Evolutionary conservation across 2,888 invertebrate species (phyloP).

Genomic region (Zhuqinia jingwanae): DNA sequence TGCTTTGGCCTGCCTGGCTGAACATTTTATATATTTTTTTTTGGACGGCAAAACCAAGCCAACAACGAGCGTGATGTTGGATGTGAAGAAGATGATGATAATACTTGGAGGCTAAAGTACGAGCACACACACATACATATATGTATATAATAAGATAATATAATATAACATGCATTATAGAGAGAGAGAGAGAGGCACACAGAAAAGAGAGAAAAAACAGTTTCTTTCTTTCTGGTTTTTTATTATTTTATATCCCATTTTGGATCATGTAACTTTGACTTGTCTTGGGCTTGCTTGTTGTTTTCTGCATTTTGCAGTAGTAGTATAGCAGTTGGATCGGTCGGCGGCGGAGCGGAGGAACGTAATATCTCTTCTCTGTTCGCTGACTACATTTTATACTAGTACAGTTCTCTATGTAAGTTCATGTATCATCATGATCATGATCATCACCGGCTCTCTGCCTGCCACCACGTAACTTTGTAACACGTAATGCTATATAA

Average conservation of each 20-base stretch:
- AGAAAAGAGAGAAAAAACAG: constrained; percentile 30
- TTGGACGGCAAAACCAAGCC: constrained; percentile 46
- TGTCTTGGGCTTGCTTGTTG: constrained; percentile 22
- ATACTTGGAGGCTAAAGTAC: constrained; percentile 27
- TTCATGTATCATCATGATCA: constrained; percentile 38
- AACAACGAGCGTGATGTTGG: constrained; percentile 43
- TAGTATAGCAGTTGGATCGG: not conserved
- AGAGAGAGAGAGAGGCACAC: too few species aligned
- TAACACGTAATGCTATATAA: constrained; percentile 15
- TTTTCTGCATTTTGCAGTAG: constrained; percentile 41
- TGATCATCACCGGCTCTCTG: not conserved
- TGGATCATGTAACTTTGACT: constrained; percentile 46
- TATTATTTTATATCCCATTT: constrained; percentile 51
- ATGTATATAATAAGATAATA: too few species aligned
- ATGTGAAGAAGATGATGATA: constrained; percentile 39
- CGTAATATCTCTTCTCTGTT: too few species aligned
- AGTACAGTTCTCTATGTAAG: too few species aligned
- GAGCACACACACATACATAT: too few species aligned
- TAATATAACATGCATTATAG: too few species aligned
- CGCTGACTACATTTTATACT: too few species aligned
- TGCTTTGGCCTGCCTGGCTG: not conserved
- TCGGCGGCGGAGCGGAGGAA: not conserved
- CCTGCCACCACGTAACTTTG: not conserved
- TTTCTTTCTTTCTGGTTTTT: constrained; percentile 43
- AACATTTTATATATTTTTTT: too few species aligned